Evolutionary conservation across 2,888 invertebrate species (phyloP), one percentile per base, ranked within the genome.

Genomic region (Iselma pallidipennis): DNA sequence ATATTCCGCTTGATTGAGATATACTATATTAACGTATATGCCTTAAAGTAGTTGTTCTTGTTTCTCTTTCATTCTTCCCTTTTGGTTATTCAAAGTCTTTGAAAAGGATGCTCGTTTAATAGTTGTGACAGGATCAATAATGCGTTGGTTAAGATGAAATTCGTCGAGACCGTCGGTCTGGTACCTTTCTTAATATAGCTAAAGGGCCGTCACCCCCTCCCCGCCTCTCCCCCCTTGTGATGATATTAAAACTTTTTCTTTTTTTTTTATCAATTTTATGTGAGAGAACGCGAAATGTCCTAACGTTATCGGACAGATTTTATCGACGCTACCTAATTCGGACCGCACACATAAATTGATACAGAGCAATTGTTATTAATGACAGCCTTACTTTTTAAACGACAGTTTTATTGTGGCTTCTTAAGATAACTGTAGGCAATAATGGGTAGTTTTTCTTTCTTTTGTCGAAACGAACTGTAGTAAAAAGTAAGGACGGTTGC

Each of bases 401-500:
- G 80, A 80, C 80, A 80, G 78, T 80, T 81, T 81, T 81, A 81
- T 81, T 78, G 80, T 77, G 78, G 77, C 80, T 79, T 78, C 80
- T 80, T 81, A 81, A 81, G 81, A 81, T 81, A 81, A 81, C 81
- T 79, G 80, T 81, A 80, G 80, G 80, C 80, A 81, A 81, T 81
- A 81, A 81, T 81, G 80, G 81, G 78, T 78, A 78, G 81, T 80
- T 81, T 80, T 79, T 79, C 80, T 78, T 79, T 76, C 79, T 76
- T 78, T 78, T 76, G 78, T 77, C 75, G 76, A 74, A 70, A 73
- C 71, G 70, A 76, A 76, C 73, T 72, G 78, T 74, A 75, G 78
- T 79, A 80, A 80, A 80, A 80, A 80, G 79, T 79, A 77, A 79
- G 79, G 78, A 79, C 77, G 78, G 75, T 77, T 78, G 75, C 75